phyloP scores from a whole-genome alignment of 1,140 invertebrate species.

The Hycleus cichorii region DNA sequence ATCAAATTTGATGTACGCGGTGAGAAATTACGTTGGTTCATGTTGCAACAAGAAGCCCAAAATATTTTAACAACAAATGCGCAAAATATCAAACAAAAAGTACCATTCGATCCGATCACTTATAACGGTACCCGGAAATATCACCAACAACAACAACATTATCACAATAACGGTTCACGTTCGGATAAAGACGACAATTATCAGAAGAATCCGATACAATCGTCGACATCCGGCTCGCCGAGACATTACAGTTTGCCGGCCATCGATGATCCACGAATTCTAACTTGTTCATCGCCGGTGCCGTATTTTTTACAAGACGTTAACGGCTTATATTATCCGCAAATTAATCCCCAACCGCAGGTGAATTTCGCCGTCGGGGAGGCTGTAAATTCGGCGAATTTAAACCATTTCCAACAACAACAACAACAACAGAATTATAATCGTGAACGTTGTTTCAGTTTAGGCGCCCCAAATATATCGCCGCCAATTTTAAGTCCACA shows the following conservation, averaged over 20 bases:
- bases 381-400: constrained; percentile 47
- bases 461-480: constrained; percentile 47
- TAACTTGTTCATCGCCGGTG: constrained; percentile 36
- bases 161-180: constrained; percentile 16
- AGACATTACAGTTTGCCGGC: constrained; percentile 56
- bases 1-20: constrained; percentile 57
- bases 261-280: constrained; percentile 47
- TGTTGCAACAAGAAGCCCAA: constrained; percentile 71
- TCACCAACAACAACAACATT: constrained; percentile 37
- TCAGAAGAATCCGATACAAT: neutral
- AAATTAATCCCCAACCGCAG: constrained; percentile 23
- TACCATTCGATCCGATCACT: constrained; percentile 58
- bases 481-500: constrained; percentile 53
- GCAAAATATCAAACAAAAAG: constrained; percentile 64
- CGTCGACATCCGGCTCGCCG: constrained; percentile 36
- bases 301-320: constrained; percentile 38
- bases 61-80: constrained; percentile 63
- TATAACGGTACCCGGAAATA: constrained; percentile 26
- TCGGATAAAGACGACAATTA: constrained; percentile 11
- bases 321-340: constrained; percentile 34
- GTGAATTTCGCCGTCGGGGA: constrained; percentile 62
- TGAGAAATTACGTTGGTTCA: constrained; percentile 74
- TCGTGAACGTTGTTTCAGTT: constrained; percentile 50
- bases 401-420: constrained; percentile 27
- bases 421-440: constrained; percentile 7